Evolutionary conservation across 2,888 invertebrate genomes (phyloP).

Genomic region (Patella ulyssiponensis): DNA sequence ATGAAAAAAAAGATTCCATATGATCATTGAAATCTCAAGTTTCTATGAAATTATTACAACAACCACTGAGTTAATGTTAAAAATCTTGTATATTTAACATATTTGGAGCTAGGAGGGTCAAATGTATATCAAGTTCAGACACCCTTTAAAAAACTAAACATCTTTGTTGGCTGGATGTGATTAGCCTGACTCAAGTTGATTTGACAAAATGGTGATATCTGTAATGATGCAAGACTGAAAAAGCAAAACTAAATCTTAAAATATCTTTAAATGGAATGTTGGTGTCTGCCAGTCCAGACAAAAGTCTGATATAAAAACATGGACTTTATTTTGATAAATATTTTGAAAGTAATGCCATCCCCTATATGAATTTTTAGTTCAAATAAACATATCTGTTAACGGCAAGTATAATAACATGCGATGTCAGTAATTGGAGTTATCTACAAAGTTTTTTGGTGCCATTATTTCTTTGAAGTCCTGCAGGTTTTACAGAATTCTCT

Average conservation of each 20-base stretch:
- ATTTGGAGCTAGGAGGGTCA: no score
- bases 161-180: no score
- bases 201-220: slow-evolving; percentile 9
- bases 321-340: slow-evolving; percentile 2
- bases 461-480: neutral
- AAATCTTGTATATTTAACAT: no score
- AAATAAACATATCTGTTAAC: slow-evolving; percentile 9
- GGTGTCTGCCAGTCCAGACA: slow-evolving; percentile 7
- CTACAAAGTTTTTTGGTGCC: neutral
- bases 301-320: slow-evolving; percentile 1
- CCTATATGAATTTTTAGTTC: slow-evolving; percentile 7
- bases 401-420: slow-evolving; percentile 5
- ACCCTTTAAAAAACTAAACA: no score
- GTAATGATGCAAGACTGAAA: slow-evolving; percentile 7
- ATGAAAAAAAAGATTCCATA: no score
- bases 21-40: no score
- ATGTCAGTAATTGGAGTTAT: slow-evolving; percentile 10
- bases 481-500: neutral
- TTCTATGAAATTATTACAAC: no score
- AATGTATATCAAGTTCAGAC: no score
- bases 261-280: slow-evolving; percentile 9
- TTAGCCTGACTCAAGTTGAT: neutral
- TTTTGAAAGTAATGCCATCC: slow-evolving; percentile 9
- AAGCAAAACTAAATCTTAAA: slow-evolving; percentile 12
- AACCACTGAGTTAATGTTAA: no score